Evolutionary conservation across 2,113 vertebrate species (phyloP).

Genomic region (Pterophyllum scalare): DNA sequence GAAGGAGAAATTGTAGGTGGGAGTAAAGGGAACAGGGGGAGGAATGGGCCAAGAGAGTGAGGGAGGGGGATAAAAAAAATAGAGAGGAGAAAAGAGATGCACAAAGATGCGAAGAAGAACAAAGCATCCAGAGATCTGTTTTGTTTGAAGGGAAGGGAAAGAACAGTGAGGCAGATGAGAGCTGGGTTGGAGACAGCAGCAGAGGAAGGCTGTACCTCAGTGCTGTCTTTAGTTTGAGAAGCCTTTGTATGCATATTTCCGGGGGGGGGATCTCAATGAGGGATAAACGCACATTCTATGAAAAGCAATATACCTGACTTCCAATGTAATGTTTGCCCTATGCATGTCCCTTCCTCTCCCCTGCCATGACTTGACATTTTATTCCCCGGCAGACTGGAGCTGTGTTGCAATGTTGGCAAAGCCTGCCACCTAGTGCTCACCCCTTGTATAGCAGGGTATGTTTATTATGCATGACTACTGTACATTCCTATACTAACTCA

Average conservation of each 20-base stretch:
- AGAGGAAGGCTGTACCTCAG: neutral
- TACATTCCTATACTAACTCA: constrained; percentile 32
- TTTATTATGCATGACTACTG: constrained; percentile 70
- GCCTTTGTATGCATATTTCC: constrained; percentile 24
- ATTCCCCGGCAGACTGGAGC: constrained; percentile 24
- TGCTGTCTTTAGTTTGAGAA: neutral
- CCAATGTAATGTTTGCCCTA: constrained; percentile 46
- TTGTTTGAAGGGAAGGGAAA: constrained; percentile 14
- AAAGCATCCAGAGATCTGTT: neutral
- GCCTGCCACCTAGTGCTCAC: constrained; percentile 61
- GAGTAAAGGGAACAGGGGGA: constrained; percentile 5
- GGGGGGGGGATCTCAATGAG: neutral
- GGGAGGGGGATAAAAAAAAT: neutral
- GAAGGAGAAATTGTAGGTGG: constrained; percentile 11
- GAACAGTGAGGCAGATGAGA: neutral
- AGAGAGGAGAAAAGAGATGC: constrained; percentile 9
- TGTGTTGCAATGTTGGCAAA: constrained; percentile 37
- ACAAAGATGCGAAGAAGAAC: neutral
- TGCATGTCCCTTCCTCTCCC: constrained; percentile 56
- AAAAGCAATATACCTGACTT: constrained; percentile 67
- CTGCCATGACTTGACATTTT: constrained; percentile 63
- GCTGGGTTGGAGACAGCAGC: neutral
- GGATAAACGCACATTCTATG: constrained; percentile 48
- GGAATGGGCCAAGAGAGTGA: neutral
- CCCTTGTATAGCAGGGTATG: constrained; percentile 50